These are phyloP conservation scores for Pavo muticus DNA, from an alignment of 2,113 vertebrate genomes.

Conservation along the genomic window DNA sequence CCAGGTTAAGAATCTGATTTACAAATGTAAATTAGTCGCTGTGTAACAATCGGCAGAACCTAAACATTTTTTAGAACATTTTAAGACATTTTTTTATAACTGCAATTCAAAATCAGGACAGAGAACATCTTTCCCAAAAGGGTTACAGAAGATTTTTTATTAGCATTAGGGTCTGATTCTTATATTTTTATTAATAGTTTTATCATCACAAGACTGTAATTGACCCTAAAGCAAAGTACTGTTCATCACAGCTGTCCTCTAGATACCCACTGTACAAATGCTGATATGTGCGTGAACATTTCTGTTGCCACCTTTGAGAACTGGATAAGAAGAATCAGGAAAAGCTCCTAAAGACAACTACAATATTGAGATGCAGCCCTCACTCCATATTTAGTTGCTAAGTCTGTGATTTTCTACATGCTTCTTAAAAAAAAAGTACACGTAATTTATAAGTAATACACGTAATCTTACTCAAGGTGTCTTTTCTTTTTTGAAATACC, in stretches of 20 bases:
- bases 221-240: neutral
- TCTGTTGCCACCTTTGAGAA: neutral
- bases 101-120: neutral
- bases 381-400: neutral
- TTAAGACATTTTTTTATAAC: neutral
- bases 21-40: neutral
- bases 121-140: neutral
- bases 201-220: neutral
- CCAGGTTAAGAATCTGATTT: neutral
- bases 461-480: neutral
- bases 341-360: neutral
- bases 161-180: neutral
- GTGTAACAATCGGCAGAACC: neutral
- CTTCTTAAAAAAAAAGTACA: neutral
- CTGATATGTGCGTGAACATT: neutral
- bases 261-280: neutral
- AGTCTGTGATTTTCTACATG: neutral
- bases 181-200: neutral
- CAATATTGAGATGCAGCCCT: neutral
- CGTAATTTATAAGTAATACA: neutral
- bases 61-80: neutral
- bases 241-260: neutral
- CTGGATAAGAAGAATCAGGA: neutral
- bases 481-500: neutral
- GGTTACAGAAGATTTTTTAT: neutral